Percentiles rank a stretch among this genome's conserved stretches.
phyloP scores from a whole-genome alignment of 2,113 vertebrate species.

The Poeciliopsis turrubarensis region DNA sequence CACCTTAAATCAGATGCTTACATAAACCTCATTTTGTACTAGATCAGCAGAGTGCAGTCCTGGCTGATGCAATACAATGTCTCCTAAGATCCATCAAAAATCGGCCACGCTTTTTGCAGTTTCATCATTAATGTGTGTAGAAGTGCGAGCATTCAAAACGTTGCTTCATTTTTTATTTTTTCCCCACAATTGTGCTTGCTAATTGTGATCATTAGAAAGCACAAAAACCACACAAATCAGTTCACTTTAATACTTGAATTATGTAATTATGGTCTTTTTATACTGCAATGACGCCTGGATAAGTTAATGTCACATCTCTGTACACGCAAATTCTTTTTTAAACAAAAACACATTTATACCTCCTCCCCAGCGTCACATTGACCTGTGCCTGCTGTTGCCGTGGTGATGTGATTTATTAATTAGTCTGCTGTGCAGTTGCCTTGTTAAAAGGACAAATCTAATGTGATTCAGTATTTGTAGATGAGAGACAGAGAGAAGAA shows the following conservation, averaged over 20 bases:
- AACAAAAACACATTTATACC: slow-evolving; percentile 37
- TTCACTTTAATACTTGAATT: not conserved
- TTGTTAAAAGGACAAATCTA: slow-evolving; percentile 62
- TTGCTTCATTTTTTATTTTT: too few relatives aligned
- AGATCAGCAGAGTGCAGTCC: not conserved
- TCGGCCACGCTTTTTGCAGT: too few relatives aligned
- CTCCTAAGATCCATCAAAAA: not conserved
- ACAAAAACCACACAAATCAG: not conserved
- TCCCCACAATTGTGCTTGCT: too few relatives aligned
- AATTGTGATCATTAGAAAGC: too few relatives aligned
- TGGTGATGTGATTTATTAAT: slow-evolving; percentile 62
- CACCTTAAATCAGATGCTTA: slow-evolving; percentile 7
- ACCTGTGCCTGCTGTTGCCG: slow-evolving; percentile 50
- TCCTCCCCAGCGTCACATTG: slow-evolving; percentile 29
- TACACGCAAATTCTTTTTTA: not conserved
- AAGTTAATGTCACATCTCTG: not conserved
- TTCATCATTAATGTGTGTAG: too few relatives aligned
- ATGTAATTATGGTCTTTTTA: not conserved
- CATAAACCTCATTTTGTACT: not conserved
- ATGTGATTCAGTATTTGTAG: slow-evolving; percentile 46
- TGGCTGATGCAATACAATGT: not conserved
- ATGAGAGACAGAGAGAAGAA: slow-evolving; percentile 27
- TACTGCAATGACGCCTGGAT: not conserved
- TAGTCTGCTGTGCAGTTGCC: slow-evolving; percentile 59
- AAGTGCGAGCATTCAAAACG: too few relatives aligned